Percentiles rank a stretch among this genome's conserved stretches.
Conservation (phyloP, 2,113 vertebrate species). For the Sylvietta virens region DNA sequence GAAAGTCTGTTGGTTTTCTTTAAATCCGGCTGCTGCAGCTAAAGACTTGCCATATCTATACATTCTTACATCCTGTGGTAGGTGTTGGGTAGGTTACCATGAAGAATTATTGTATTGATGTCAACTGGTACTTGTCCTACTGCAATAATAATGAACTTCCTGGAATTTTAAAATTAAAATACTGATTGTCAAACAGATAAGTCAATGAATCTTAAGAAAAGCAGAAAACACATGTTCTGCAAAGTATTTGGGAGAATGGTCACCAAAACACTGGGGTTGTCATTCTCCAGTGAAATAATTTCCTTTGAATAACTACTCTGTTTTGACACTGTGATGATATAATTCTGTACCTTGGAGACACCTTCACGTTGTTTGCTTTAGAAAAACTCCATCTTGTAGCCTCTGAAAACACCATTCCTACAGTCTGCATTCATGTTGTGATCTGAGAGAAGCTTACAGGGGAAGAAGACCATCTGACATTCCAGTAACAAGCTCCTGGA, state of each 20-base stretch:
- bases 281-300: background rate
- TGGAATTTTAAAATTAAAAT: background rate
- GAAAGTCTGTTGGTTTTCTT: slow-evolving; percentile 41
- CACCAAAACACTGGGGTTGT: background rate
- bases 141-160: background rate
- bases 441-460: background rate
- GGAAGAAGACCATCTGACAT: background rate
- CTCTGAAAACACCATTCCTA: background rate
- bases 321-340: background rate
- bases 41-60: slow-evolving; percentile 42
- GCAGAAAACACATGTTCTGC: background rate
- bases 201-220: background rate
- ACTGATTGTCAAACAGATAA: background rate
- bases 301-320: background rate
- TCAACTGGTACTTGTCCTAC: background rate
- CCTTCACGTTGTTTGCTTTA: background rate
- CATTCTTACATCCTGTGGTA: background rate
- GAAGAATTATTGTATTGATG: background rate
- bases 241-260: background rate
- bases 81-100: background rate
- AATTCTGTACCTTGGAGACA: background rate
- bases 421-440: background rate
- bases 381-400: background rate
- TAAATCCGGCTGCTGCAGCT: slow-evolving; percentile 74
- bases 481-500: background rate